Evolutionary conservation across 2,113 vertebrate species (phyloP).

Genomic region (Apaloderma vittatum): DNA sequence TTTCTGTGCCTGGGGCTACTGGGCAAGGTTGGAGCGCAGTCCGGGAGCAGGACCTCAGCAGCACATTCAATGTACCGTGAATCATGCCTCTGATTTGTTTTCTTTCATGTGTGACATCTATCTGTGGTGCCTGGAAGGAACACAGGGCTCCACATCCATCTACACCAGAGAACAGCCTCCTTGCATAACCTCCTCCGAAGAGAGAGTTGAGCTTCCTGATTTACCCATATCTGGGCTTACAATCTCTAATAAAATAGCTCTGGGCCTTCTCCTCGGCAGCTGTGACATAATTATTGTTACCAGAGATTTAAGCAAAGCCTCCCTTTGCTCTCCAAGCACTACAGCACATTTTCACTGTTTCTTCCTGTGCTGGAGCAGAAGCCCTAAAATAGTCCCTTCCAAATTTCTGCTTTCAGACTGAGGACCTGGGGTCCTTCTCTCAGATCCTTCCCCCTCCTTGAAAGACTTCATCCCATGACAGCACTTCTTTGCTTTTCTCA

Average conservation of each 20-base stretch:
- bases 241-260: slow-evolving; percentile 8
- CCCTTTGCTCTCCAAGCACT: background rate
- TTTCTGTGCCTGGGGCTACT: background rate
- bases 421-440: background rate
- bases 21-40: background rate
- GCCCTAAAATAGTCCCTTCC: background rate
- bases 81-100: background rate
- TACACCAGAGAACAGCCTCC: background rate
- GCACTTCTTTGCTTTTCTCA: background rate
- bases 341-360: background rate
- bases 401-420: background rate
- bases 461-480: background rate
- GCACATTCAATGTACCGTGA: background rate
- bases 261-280: background rate
- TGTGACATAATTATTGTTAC: slow-evolving; percentile 38
- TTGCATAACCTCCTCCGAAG: background rate
- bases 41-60: background rate
- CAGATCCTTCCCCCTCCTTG: background rate
- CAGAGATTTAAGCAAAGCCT: background rate
- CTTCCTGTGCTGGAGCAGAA: background rate
- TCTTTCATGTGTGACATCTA: background rate
- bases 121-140: background rate
- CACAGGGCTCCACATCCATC: background rate
- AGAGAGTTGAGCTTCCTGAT: background rate
- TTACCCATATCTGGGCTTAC: background rate